phyloP scores from a whole-genome alignment of 2,888 invertebrate genomes.

The Kryphioiulus occultus region DNA sequence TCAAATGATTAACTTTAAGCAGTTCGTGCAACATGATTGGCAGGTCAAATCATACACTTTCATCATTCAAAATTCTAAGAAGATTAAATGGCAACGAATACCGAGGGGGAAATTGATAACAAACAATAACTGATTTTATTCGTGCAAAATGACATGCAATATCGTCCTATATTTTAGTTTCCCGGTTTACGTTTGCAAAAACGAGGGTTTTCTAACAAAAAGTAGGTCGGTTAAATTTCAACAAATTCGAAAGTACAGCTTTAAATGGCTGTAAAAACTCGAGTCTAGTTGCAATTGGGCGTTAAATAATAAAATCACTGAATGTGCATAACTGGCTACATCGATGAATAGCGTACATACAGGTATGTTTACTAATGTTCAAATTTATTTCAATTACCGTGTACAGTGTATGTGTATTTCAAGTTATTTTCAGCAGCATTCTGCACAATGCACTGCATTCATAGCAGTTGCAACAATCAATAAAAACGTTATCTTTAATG shows the following conservation, averaged over 20 bases:
- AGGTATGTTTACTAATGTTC: neutral
- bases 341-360: neutral
- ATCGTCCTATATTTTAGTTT: neutral
- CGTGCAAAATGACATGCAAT: neutral
- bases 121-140: neutral
- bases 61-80: neutral
- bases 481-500: too few species aligned
- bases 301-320: neutral
- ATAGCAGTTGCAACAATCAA: too few species aligned
- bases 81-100: neutral
- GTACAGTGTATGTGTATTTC: too few species aligned
- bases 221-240: neutral
- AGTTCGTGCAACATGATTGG: too few species aligned
- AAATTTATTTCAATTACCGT: too few species aligned
- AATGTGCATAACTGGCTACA: neutral
- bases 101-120: neutral
- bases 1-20: too few species aligned
- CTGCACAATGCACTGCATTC: too few species aligned
- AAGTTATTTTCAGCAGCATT: too few species aligned
- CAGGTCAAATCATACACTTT: too few species aligned
- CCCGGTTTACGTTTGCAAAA: neutral
- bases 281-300: neutral
- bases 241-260: neutral
- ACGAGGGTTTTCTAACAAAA: neutral
- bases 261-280: neutral